Base-by-base conservation (phyloP, 2,797 vertebrate genomes). In the Tiaroga cobitis region DNA sequence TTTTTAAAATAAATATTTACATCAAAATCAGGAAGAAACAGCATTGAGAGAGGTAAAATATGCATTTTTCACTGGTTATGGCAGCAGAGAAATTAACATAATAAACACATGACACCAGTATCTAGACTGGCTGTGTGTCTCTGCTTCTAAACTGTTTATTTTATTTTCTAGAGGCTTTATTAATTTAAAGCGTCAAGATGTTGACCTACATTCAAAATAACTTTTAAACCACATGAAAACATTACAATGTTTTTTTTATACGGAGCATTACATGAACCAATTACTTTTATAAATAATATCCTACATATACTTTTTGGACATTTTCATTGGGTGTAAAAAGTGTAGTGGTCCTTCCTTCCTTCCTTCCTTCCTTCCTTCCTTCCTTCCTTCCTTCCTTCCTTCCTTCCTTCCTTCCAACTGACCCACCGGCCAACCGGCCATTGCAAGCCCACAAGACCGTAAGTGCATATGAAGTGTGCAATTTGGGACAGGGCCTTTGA, bases 1-100 rank as follows among this genome's bases (percentile, higher is more conserved):
- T 18, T 18, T 5, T 49, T 18, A 0, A 6, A 34, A 34, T 54
- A 54, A 54, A 76, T 54, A 76, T 54, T 54, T 34, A 54, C 51
- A 75, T 54, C 29, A 56, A 37, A 75, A 76, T 76, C 74, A 76
- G 74, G 21, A 75, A 75, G 49, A 24, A 76, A 76, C 49, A 24
- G 19, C 32, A 63, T 26, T 63, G 26, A 29, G 61, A 29, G 61
- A 29, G 26, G 26, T 37, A 4, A 75, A 54, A 51, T 10, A 73
- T 18, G 0, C 9, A 46, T 9, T 9, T 26, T 51, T 51, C 4
- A 32, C 18, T 75, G 46, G 29, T 24, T 18, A 75, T 24, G 13
- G 19, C 13, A 49, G 73, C 0, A 13, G 29, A 54, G 49, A 54
- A 75, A 54, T 76, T 3, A 76, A 56, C 11, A 32, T 32, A 21